Conservation (phyloP, 2,113 vertebrate species). For the Corythaixoides concolor region DNA sequence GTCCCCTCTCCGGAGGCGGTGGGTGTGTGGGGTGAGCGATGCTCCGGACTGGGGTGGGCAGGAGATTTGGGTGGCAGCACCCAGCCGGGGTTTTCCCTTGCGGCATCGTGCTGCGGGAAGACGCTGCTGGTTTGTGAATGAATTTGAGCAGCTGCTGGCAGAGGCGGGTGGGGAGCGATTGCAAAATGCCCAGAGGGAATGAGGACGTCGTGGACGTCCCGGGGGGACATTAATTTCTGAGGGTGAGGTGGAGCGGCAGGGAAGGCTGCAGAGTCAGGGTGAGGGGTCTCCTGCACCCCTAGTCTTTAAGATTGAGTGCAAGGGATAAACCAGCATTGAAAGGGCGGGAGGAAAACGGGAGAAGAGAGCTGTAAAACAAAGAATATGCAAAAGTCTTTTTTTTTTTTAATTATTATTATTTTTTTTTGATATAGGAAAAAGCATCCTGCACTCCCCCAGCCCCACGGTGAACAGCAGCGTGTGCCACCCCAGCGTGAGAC, state of each 20-base stretch:
- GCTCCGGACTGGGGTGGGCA: fast-evolving
- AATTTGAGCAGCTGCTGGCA: conserved; percentile 13
- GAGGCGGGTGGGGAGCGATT: not conserved
- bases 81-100: not conserved
- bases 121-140: conserved; percentile 2
- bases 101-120: not conserved
- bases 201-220: not conserved
- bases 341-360: not conserved
- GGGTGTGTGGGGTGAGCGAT: not conserved
- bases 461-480: not conserved
- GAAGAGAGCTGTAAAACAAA: not conserved
- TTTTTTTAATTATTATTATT: not conserved
- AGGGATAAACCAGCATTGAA: not conserved
- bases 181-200: not conserved
- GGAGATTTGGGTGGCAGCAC: not conserved
- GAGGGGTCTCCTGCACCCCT: not conserved
- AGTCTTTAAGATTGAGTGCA: not conserved
- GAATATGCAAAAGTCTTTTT: not conserved
- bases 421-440: not conserved
- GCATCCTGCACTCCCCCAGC: not conserved
- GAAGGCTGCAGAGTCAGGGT: not conserved
- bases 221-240: not conserved
- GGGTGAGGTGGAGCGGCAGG: not conserved
- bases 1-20: not conserved
- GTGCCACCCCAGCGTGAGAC: not conserved